phyloP scores from a whole-genome alignment of 2,797 vertebrate genomes.

The Kryptopterus vitreolus region DNA sequence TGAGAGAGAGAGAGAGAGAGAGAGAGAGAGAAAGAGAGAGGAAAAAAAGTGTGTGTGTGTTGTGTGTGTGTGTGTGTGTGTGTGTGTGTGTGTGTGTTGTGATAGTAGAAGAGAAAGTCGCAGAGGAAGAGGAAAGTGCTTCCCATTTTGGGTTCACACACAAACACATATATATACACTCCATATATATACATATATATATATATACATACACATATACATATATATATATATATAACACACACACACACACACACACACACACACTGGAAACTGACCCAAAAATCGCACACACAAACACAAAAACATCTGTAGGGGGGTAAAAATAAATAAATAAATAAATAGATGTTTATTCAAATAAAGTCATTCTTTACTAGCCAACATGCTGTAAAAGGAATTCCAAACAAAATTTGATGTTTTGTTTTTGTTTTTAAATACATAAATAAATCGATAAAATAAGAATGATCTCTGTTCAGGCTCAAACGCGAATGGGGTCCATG shows the following conservation, averaged over 20 bases:
- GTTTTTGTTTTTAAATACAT: too few species aligned
- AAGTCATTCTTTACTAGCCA: slow-evolving; percentile 24
- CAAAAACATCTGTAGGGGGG: slow-evolving; percentile 34
- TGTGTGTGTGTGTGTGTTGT: slow-evolving; percentile 35
- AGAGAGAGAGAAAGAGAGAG: slow-evolving; percentile 12
- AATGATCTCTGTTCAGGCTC: too few species aligned
- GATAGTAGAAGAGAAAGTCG: background rate
- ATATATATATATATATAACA: slow-evolving; percentile 4
- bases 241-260: slow-evolving; percentile 42
- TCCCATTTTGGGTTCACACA: slow-evolving; percentile 28
- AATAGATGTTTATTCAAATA: background rate
- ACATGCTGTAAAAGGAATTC: slow-evolving; percentile 41
- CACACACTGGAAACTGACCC: slow-evolving; percentile 32
- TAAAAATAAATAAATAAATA: too few species aligned
- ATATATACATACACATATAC: background rate
- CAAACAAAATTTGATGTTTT: too few species aligned
- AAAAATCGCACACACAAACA: slow-evolving; percentile 39
- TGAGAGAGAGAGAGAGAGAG: slow-evolving; percentile 37
- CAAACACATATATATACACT: background rate
- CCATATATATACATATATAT: too few species aligned
- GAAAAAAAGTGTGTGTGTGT: slow-evolving; percentile 28
- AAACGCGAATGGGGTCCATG: background rate
- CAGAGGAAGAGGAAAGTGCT: background rate
- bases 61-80: slow-evolving; percentile 42
- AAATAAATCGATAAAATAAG: background rate